Conservation (phyloP, 2,113 vertebrate genomes). For the Cololabis saira region DNA sequence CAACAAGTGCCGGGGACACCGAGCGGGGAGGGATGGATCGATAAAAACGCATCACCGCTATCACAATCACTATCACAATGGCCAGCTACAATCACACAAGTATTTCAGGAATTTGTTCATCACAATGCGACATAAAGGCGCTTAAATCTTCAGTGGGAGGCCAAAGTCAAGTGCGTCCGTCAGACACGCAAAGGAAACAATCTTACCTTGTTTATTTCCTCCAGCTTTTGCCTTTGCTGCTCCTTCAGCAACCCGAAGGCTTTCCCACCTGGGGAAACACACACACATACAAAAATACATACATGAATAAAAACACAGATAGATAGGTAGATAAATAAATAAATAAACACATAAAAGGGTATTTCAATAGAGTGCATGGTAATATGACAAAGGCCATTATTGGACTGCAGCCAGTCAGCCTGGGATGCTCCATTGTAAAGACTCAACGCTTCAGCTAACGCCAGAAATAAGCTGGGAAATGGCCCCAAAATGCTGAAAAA, state of each 20-base stretch:
- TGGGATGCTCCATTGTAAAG: constrained; percentile 60
- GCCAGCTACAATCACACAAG: too few relatives aligned
- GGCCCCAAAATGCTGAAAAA: background rate
- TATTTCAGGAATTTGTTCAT: too few relatives aligned
- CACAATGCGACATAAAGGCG: too few relatives aligned
- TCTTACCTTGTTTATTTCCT: constrained; percentile 91
- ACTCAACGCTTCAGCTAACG: constrained; percentile 34
- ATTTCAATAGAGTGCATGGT: background rate
- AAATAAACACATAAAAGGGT: constrained; percentile 26
- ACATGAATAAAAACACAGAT: too few relatives aligned
- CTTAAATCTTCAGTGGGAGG: too few relatives aligned
- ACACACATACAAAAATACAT: too few relatives aligned
- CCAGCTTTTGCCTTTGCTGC: constrained; percentile 86
- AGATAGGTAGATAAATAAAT: too few relatives aligned
- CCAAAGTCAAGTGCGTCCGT: constrained; percentile 60
- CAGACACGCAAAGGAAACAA: constrained; percentile 9
- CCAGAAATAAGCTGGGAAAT: too few relatives aligned
- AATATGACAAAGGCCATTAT: constrained; percentile 4
- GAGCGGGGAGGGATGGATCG: constrained; percentile 1
- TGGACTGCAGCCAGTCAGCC: constrained; percentile 33
- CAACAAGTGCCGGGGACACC: constrained; percentile 61
- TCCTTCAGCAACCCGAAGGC: constrained; percentile 87
- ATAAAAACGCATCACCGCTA: constrained; percentile 29
- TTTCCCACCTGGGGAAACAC: constrained; percentile 84
- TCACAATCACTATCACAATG: background rate